These are phyloP conservation scores for Sorex maritimensis DNA, from an alignment of 2,797 vertebrate genomes.

Conservation along the genomic window DNA sequence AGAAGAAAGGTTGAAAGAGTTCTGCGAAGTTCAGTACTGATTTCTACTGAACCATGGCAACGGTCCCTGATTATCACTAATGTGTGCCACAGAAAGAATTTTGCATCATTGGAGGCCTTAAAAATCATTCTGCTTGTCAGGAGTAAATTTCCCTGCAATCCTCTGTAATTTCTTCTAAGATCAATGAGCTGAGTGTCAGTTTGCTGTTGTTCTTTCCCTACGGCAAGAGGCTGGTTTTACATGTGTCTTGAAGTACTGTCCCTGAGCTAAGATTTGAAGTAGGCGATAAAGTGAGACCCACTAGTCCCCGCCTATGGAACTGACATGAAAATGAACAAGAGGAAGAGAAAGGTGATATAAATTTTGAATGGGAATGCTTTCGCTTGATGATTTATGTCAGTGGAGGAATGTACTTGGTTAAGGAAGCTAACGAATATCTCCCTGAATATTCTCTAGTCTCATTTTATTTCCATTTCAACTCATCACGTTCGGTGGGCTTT, in stretches of 20 bases:
- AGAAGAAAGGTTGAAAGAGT: conserved; percentile 88
- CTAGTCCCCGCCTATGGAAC: conserved; percentile 58
- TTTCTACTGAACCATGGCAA: conserved; percentile 86
- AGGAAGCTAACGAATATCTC: conserved; percentile 73
- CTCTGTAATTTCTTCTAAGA: conserved; percentile 72
- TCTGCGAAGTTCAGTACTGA: conserved; percentile 85
- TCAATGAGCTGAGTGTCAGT: conserved; percentile 72
- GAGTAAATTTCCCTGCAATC: conserved; percentile 61
- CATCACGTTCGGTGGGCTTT: background rate
- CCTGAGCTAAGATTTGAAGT: conserved; percentile 75
- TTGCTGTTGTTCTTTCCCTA: background rate
- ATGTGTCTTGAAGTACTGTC: conserved; percentile 51
- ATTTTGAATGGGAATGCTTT: conserved; percentile 68
- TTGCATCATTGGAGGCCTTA: conserved; percentile 76
- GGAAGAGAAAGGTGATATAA: conserved; percentile 42
- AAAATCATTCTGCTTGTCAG: conserved; percentile 79
- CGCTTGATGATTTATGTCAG: conserved; percentile 58
- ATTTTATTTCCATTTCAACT: background rate
- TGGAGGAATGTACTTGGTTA: conserved; percentile 57
- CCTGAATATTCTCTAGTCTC: background rate
- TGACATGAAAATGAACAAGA: conserved; percentile 27
- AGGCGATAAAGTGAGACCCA: conserved; percentile 78
- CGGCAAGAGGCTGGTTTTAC: conserved; percentile 29
- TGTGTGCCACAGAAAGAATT: conserved; percentile 83
- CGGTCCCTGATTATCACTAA: conserved; percentile 86